Base-by-base conservation (phyloP, 2,113 vertebrate species). In the Oreotrochilus melanogaster region DNA sequence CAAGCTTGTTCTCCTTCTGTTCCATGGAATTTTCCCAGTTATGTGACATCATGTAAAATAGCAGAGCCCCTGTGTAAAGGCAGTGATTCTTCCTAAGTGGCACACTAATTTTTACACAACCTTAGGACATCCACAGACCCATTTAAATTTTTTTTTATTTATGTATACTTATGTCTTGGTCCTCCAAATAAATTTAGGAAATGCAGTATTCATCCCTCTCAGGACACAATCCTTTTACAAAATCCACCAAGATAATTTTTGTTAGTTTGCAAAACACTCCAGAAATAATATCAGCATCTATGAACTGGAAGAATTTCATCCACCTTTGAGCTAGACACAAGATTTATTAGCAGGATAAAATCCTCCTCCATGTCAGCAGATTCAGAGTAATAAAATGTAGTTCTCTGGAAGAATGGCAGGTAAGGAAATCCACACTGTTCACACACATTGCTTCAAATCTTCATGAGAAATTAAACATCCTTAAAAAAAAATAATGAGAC, bases 251-350 rank as follows among this genome's bases (percentile, higher is more conserved):
- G 82, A 90, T 10, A 74, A 51, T 53, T 74, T 31, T 48, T 60
- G 10, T 39, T 50, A 71, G 13, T 31, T 48, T 84, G 39, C 76
- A 71, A 78, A 94, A 71, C 30, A 47, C 22, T 62, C 57, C 27
- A 66, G 74, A 88, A 94, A 58, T 69, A 88, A 48, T 47, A 83
- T 30, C 67, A 80, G n/a, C 19, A 64, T 9, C 30, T 51, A 16
- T 27, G 30, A 80, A 66, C 17, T 57, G 78, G n/a, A 69, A 88
- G 74, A 86, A 53, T 71, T 75, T 57, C 86, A 80, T 72, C 75
- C 31, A 24, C 67, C 37, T 92, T 85, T 93, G 88, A 95, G 39
- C 39, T 75, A 88, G 30, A 78, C 78, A 33, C 7, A 74, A 80
- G 39, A 86, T 35, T 80, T 70, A 60, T 80, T 70, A 60, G 48